Conservation (phyloP, 2,797 vertebrate species). For the Eulemur rubriventer region DNA sequence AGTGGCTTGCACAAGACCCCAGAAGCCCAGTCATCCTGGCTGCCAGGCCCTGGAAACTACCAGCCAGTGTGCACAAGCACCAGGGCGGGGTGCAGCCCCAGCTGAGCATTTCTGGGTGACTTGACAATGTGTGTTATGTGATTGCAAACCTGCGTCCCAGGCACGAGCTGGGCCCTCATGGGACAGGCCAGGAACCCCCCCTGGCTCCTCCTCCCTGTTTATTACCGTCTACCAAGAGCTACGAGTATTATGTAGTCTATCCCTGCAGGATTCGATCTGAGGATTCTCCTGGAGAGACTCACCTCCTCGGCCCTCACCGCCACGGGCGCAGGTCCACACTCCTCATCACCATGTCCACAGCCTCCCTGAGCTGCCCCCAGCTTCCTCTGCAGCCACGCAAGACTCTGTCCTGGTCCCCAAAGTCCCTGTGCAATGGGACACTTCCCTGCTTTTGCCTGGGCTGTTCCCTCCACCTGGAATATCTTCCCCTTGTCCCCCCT, state of each 20-base stretch:
- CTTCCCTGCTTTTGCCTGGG: background rate
- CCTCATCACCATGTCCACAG: fast-evolving
- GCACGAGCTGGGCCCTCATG: background rate
- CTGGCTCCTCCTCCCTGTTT: background rate
- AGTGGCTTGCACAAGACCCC: background rate
- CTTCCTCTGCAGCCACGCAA: background rate
- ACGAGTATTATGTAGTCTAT: fast-evolving
- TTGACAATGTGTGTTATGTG: fast-evolving
- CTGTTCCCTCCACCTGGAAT: too few relatives aligned
- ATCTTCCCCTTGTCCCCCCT: background rate
- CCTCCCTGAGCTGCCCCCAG: background rate
- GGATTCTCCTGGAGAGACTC: background rate
- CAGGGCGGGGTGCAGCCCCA: fast-evolving
- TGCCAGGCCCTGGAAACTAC: background rate
- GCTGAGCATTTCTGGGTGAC: background rate
- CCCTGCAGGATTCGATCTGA: fast-evolving
- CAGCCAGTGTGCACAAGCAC: fast-evolving
- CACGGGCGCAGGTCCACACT: fast-evolving
- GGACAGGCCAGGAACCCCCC: fast-evolving
- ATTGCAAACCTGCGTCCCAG: too few relatives aligned
- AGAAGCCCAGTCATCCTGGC: background rate
- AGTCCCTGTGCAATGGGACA: background rate
- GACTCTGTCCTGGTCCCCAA: too few relatives aligned
- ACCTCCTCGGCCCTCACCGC: too few relatives aligned
- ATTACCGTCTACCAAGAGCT: background rate